These are phyloP conservation scores for Erebia palarica DNA, from an alignment of 2,888 invertebrate species.

Conservation along the genomic window DNA sequence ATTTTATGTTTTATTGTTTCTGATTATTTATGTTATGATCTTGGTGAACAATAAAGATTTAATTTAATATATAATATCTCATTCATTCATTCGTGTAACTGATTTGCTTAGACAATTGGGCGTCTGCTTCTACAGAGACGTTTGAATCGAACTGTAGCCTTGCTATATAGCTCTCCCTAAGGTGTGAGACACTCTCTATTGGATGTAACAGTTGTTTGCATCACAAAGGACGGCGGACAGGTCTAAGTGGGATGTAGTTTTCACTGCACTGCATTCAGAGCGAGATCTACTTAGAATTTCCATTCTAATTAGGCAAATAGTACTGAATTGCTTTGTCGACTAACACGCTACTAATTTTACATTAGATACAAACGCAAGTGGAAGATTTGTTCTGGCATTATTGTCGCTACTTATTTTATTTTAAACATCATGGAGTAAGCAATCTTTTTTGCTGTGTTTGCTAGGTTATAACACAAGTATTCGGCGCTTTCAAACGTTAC, in stretches of 20 bases:
- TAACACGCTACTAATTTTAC: constrained; percentile 9
- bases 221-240: constrained; percentile 41
- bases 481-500: too few species aligned
- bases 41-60: too few species aligned
- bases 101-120: too few species aligned
- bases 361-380: not conserved
- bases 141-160: not conserved
- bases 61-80: too few species aligned
- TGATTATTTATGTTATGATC: too few species aligned
- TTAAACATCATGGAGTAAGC: too few species aligned
- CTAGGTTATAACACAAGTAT: too few species aligned
- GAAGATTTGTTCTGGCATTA: not conserved
- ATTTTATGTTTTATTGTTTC: too few species aligned
- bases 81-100: too few species aligned
- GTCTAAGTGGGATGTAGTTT: constrained; percentile 38
- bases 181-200: constrained; percentile 7
- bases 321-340: constrained; percentile 30
- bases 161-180: not conserved
- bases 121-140: too few species aligned
- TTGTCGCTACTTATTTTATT: not conserved
- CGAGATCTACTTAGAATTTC: constrained; percentile 31
- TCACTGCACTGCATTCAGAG: constrained; percentile 31
- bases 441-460: too few species aligned
- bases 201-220: constrained; percentile 35
- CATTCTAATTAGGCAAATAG: constrained; percentile 32